Evolutionary conservation across 2,888 invertebrate species (phyloP), one percentile per base, ranked within the genome.

Genomic region (Drosophila kanekoi): DNA sequence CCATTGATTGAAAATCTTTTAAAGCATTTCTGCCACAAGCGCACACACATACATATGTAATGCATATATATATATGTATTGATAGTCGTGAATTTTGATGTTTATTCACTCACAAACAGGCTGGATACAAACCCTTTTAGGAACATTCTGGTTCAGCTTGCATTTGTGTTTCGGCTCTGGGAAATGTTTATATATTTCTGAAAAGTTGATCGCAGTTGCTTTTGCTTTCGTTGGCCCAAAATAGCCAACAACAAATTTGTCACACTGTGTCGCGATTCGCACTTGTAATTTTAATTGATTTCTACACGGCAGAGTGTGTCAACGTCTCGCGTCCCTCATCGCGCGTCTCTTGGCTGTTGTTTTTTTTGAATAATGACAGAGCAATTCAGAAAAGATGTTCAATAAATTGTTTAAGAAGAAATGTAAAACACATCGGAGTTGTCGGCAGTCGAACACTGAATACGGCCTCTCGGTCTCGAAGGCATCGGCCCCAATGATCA

Each of bases 361-460:
- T 10, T 14, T 33, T 14, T 37, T 28, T 40, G 53, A 44, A 44
- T 32, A 57, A 23, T 52, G 43, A 23, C 35, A 11, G 45, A 49
- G 44, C n/a, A 37, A 47, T 40, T 33, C 57, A 28, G 52, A 44
- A 57, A 45, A 37, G 45, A 14, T 49, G 33, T 51, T 38, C 40
- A 40, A 10, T 41, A 23, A 10, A 45, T 58, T 23, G 48, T 48
- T 35, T 1, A 28, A 65, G 35, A 49, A 18, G 33, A 35, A 33
- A 37, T 63, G 37, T 41, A 45, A 68, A 53, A 53, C 40, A 56
- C 52, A 51, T 54, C 45, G 53, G 49, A 43, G 52, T 66, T 53
- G 18, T 54, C 33, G 64, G 32, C 43, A 54, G 56, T 43, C 45
- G 38, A 68, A 47, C 35, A 69, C 74, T 47, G 69, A 67, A 70